phyloP scores from a whole-genome alignment of 2,797 vertebrate genomes.

The Holocentrus rufus region DNA sequence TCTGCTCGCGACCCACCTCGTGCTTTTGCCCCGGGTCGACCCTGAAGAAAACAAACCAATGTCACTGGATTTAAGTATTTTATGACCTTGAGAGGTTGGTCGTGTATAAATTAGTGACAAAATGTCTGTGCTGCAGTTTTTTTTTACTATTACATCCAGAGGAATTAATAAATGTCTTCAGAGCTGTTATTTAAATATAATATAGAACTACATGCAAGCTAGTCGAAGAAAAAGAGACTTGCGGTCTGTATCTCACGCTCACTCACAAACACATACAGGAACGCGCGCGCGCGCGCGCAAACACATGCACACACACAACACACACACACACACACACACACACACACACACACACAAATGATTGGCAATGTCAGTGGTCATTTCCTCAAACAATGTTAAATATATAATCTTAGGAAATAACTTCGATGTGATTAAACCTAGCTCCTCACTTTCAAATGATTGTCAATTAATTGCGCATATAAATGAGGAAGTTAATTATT shows the following conservation, averaged over 20 bases:
- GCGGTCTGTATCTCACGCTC: not conserved
- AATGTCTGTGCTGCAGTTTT: conserved; percentile 19
- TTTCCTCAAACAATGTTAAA: conserved; percentile 61
- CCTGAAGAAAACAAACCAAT: not conserved
- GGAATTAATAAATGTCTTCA: conserved; percentile 7
- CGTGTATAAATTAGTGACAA: not conserved
- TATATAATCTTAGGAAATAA: conserved; percentile 70
- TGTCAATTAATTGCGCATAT: conserved; percentile 97
- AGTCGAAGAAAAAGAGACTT: not conserved
- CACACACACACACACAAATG: conserved; percentile 1
- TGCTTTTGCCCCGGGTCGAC: not conserved
- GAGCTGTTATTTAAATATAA: too few species aligned
- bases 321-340: conserved; percentile 6
- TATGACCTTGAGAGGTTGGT: not conserved
- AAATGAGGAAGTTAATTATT: conserved; percentile 96
- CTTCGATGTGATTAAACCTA: conserved; percentile 83
- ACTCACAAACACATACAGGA: not conserved
- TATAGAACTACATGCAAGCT: too few species aligned
- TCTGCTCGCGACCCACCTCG: not conserved
- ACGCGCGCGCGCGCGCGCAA: too few species aligned
- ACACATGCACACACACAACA: not conserved
- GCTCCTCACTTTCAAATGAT: conserved; percentile 86
- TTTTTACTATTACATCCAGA: conserved; percentile 6
- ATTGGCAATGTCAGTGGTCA: conserved; percentile 42
- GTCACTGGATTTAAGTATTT: not conserved